Percentiles rank a stretch among this genome's conserved stretches.
Evolutionary conservation across 1,140 invertebrate genomes (phyloP).

Genomic region (Hermetia illucens): DNA sequence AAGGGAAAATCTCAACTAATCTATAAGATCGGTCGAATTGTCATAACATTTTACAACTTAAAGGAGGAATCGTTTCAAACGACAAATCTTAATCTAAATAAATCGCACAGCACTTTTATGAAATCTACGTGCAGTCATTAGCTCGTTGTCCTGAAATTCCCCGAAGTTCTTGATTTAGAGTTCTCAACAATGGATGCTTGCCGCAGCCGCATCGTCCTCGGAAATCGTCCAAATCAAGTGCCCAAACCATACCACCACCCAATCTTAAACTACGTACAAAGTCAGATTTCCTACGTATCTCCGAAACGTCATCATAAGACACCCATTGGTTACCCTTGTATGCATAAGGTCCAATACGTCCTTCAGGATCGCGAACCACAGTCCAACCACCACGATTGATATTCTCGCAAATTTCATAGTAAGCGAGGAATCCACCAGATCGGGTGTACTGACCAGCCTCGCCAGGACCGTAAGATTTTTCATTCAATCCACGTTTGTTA

Average conservation of each 20-base stretch:
- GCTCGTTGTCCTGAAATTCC: conserved; percentile 32
- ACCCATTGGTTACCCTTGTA: conserved; percentile 65
- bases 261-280: conserved; percentile 42
- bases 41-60: too few relatives aligned
- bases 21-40: too few relatives aligned
- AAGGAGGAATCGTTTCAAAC: too few relatives aligned
- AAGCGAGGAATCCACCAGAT: conserved; percentile 66
- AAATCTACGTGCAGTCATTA: conserved; percentile 24
- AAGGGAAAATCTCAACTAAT: too few relatives aligned
- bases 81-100: too few relatives aligned
- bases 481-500: conserved; percentile 46
- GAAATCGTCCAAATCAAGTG: conserved; percentile 62
- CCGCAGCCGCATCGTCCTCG: conserved; percentile 48
- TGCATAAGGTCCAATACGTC: conserved; percentile 58
- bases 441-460: conserved; percentile 65
- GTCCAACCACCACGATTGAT: conserved; percentile 47
- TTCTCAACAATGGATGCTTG: conserved; percentile 37
- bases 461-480: conserved; percentile 55
- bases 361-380: conserved; percentile 43
- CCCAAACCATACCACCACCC: conserved; percentile 70
- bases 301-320: conserved; percentile 59
- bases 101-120: too few relatives aligned
- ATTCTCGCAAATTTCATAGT: conserved; percentile 63
- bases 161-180: conserved; percentile 38
- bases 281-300: conserved; percentile 41